phyloP scores from a whole-genome alignment of 1,140 invertebrate genomes.

The Eriosoma lanigerum region DNA sequence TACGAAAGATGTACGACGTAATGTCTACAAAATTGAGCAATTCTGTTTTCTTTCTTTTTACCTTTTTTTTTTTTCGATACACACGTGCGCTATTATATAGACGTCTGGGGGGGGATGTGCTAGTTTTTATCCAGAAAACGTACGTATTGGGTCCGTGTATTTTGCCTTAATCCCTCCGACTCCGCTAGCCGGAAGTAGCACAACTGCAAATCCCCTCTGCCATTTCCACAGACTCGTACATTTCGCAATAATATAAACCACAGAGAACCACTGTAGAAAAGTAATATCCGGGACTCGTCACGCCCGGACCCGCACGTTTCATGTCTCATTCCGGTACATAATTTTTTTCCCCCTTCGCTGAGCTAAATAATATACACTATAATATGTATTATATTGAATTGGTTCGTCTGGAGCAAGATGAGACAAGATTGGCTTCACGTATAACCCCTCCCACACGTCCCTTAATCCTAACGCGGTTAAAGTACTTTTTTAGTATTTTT shows the following conservation, averaged over 20 bases:
- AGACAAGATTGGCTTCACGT: constrained; percentile 22
- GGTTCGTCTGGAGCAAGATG: neutral
- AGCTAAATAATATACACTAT: constrained; percentile 39
- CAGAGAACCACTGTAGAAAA: constrained; percentile 32
- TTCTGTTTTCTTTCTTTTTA: too few relatives aligned
- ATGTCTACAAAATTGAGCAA: too few relatives aligned
- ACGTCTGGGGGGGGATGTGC: too few relatives aligned
- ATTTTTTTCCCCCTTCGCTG: constrained; percentile 26
- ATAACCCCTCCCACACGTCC: too few relatives aligned
- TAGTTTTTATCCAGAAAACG: neutral
- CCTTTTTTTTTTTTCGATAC: too few relatives aligned
- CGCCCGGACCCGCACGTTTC: neutral
- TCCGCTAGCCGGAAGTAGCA: neutral
- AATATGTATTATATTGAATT: constrained; percentile 2
- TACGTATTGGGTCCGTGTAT: neutral
- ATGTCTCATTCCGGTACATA: constrained; percentile 42
- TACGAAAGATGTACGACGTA: neutral
- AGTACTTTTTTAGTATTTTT: constrained; percentile 18
- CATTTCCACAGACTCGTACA: neutral
- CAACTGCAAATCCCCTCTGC: neutral
- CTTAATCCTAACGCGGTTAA: too few relatives aligned
- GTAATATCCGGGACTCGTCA: constrained; percentile 31
- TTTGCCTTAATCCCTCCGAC: too few relatives aligned
- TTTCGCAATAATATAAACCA: constrained; percentile 27
- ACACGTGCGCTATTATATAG: too few relatives aligned